Conservation (phyloP, 1,140 invertebrate genomes). For the Drosophila nikananu region DNA sequence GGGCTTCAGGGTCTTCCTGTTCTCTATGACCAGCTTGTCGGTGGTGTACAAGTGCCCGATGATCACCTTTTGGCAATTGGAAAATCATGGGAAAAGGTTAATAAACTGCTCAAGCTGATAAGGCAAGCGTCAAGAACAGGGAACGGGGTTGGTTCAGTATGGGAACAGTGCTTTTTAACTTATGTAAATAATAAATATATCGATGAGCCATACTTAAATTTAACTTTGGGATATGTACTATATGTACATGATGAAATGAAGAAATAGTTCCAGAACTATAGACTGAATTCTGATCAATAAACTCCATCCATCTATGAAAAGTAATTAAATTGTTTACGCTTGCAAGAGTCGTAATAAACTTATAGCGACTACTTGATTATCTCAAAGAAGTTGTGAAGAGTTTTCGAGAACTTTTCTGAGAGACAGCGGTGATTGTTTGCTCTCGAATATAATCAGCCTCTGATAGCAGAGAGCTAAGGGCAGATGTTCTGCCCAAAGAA, state of each 20-base stretch:
- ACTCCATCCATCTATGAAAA: neutral
- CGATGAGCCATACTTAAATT: too few relatives aligned
- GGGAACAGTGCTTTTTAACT: neutral
- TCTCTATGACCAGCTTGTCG: conserved; percentile 88
- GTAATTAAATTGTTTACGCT: neutral
- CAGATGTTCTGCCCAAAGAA: neutral
- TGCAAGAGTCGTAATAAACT: neutral
- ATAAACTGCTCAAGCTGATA: conserved; percentile 27
- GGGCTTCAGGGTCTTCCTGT: conserved; percentile 76
- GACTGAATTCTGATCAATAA: neutral
- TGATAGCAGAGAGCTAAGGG: neutral
- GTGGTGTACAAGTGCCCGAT: conserved; percentile 87
- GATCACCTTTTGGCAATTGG: conserved; percentile 82
- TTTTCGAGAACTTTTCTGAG: neutral
- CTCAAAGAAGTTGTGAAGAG: too few relatives aligned
- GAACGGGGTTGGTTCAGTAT: too few relatives aligned
- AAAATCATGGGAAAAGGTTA: conserved; percentile 6
- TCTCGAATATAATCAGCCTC: neutral
- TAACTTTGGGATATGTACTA: too few relatives aligned
- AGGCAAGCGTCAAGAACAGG: conserved; percentile 64
- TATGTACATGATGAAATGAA: neutral
- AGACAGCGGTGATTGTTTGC: neutral
- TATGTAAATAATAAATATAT: too few relatives aligned
- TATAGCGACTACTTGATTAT: neutral
- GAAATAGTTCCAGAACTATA: conserved; percentile 1